Evolutionary conservation across 2,113 vertebrate genomes (phyloP), one percentile per base, ranked within the genome.

Genomic region (Symphodus melops): DNA sequence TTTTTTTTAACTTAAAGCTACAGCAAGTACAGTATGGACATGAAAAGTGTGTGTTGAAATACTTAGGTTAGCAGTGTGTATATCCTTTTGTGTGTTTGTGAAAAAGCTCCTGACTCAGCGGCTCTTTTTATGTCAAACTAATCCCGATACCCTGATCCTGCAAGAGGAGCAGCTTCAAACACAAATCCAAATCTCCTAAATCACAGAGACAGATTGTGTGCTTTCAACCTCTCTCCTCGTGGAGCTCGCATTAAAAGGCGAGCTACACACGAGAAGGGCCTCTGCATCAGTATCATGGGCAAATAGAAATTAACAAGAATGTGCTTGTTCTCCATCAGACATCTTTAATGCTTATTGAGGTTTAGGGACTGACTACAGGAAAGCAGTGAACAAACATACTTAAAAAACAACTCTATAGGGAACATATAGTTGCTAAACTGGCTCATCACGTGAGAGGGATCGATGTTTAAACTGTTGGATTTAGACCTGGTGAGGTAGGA

Each of bases 111-210:
- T 81, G 79, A 86, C 79, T 85, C 83, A 86, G 79, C 77, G 76
- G 64, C 36, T 61, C 20, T 25, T 88, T 88, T 88, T 62, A 68
- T 83, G 77, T 84, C 62, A 84, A 85, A 79, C 75, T 84, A 82
- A 80, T 84, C 78, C 57, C 37, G 44, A 33, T 33, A 60, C 73
- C 81, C 79, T 72, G 68, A 84, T 89, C 63, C 75, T 69, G 72
- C 68, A 62, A 6, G 66, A 72, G 55, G 48, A 81, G 76, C 68
- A 64, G 70, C 87, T 88, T 91, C 88, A 90, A 90, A 93, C 72
- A 82, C 58, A 84, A 86, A 86, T 65, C 60, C 53, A 79, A 88
- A 89, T 85, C 86, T 84, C 58, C 62, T 74, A 71, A 84, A 86
- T 85, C 74, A 70, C 81, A n/a, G 54, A 78, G 81, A 77, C 78